Percentiles rank a stretch among this genome's conserved stretches.
These are phyloP conservation scores for Drosophila miranda DNA, from an alignment of 1,140 invertebrate genomes.

Conservation along the genomic window DNA sequence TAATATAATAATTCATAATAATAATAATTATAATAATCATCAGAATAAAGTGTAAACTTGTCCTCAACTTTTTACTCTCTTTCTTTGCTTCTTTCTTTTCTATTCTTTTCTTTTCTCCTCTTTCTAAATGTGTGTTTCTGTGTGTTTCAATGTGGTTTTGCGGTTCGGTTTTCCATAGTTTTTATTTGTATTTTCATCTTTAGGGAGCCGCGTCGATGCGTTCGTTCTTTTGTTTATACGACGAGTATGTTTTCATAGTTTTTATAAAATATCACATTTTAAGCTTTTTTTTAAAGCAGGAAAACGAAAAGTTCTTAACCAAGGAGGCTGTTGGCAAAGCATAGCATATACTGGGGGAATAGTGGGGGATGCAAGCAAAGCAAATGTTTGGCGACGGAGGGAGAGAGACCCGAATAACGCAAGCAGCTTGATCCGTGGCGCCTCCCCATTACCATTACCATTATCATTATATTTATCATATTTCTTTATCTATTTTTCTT, in stretches of 20 bases:
- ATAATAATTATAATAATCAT: slow-evolving; percentile 63
- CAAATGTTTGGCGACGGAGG: slow-evolving; percentile 14
- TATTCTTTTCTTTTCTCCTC: slow-evolving; percentile 2
- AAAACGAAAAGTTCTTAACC: slow-evolving; percentile 36
- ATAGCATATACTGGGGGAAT: slow-evolving; percentile 13
- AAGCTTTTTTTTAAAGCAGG: slow-evolving; percentile 69
- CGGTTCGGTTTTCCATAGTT: slow-evolving; percentile 9
- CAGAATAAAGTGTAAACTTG: slow-evolving; percentile 58
- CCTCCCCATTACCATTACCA: background rate
- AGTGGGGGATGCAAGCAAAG: slow-evolving; percentile 27
- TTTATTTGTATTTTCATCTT: background rate
- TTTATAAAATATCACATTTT: slow-evolving; percentile 82
- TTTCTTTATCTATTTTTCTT: slow-evolving; percentile 19
- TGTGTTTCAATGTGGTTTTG: slow-evolving; percentile 4
- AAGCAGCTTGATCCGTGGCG: slow-evolving; percentile 12
- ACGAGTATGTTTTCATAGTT: slow-evolving; percentile 49
- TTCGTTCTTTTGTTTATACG: slow-evolving; percentile 44
- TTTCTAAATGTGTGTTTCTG: slow-evolving; percentile 4
- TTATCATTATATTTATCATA: slow-evolving; percentile 3
- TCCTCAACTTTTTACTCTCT: slow-evolving; percentile 31
- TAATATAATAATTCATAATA: slow-evolving; percentile 66
- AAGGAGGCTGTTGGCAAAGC: slow-evolving; percentile 18
- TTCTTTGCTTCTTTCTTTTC: too few species aligned
- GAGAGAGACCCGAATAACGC: slow-evolving; percentile 32
- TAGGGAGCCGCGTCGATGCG: slow-evolving; percentile 1